Evolutionary conservation across 2,797 vertebrate species (phyloP).

Genomic region (Poecile montanus): DNA sequence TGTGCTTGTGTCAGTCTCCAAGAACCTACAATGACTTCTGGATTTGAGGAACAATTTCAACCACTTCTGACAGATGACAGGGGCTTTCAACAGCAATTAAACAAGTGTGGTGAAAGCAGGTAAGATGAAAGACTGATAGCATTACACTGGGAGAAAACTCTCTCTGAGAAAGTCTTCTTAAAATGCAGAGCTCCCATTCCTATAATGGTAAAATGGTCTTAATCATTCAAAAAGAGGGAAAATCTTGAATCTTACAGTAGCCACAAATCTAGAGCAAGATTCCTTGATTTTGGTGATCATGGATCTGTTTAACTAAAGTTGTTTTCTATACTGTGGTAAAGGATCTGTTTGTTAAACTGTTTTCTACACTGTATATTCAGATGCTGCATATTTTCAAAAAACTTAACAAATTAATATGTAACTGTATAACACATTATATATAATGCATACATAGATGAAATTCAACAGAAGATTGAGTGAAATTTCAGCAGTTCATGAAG

Average conservation of each 20-base stretch:
- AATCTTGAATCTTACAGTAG: neutral
- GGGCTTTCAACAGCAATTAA: conserved; percentile 21
- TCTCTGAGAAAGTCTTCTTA: neutral
- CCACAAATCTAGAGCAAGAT: neutral
- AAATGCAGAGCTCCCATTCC: neutral
- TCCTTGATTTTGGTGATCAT: neutral
- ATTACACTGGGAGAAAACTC: neutral
- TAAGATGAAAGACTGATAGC: neutral
- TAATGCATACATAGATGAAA: neutral
- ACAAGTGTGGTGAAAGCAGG: neutral
- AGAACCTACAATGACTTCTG: neutral
- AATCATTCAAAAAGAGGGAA: neutral
- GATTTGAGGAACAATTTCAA: neutral
- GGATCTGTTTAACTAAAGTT: neutral
- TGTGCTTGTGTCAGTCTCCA: neutral
- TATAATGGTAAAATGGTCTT: neutral
- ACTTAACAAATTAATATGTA: neutral
- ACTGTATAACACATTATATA: neutral
- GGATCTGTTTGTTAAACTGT: neutral
- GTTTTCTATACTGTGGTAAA: neutral
- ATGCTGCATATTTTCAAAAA: neutral
- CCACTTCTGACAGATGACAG: neutral
- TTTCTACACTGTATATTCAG: neutral
- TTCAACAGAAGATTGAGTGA: neutral
- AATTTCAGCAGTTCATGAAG: neutral